Evolutionary conservation across 2,888 invertebrate genomes (phyloP).

Genomic region (Chelonus formosanus): DNA sequence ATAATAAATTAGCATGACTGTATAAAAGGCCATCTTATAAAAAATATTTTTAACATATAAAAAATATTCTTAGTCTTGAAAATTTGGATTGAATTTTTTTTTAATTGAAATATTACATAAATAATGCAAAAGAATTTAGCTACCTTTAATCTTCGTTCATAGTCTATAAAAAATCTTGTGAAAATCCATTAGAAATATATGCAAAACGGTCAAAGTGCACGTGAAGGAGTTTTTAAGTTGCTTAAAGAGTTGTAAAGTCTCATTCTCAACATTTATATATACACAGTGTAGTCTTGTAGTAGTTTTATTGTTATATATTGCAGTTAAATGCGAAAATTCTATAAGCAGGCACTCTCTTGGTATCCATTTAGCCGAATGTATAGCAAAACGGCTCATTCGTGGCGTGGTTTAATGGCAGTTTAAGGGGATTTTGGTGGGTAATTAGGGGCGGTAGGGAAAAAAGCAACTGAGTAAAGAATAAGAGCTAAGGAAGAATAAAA

Average conservation of each 20-base stretch:
- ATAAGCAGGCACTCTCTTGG: constrained; percentile 27
- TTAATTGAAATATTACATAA: constrained; percentile 1
- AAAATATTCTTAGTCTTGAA: no score
- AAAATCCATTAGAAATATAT: constrained; percentile 43
- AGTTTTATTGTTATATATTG: constrained; percentile 10
- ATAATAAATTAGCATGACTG: no score
- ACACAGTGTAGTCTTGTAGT: not conserved
- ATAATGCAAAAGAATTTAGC: not conserved
- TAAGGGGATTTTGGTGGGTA: constrained; percentile 61
- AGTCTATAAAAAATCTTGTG: constrained; percentile 8
- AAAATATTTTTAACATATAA: not conserved
- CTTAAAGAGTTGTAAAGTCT: constrained; percentile 2
- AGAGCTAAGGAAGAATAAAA: constrained; percentile 14
- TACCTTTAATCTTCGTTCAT: constrained; percentile 14
- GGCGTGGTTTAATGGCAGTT: constrained; percentile 59
- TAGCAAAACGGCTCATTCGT: constrained; percentile 45
- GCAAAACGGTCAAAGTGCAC: constrained; percentile 39
- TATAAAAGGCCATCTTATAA: not conserved
- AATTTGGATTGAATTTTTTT: not conserved
- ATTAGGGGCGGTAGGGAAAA: constrained; percentile 50
- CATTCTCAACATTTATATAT: constrained; percentile 2
- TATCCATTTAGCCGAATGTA: constrained; percentile 47
- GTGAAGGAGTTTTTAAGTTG: constrained; percentile 29
- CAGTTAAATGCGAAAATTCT: constrained; percentile 21
- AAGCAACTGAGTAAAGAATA: constrained; percentile 15